Evolutionary conservation across 2,113 vertebrate species (phyloP).

Genomic region (Colaptes auratus): DNA sequence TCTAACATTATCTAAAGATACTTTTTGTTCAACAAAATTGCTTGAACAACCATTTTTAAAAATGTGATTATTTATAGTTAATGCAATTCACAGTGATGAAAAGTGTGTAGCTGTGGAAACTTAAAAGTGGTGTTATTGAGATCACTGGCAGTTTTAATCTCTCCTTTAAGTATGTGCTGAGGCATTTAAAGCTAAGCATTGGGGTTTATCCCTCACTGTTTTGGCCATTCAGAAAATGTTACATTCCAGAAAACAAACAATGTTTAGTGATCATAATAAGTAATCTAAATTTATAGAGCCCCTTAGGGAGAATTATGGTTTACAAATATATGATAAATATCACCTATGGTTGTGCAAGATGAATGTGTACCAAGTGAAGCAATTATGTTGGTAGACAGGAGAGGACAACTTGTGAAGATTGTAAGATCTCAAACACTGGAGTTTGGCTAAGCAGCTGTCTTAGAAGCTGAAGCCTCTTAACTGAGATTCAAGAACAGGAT

Average conservation of each 20-base stretch:
- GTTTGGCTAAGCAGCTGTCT: rapidly evolving
- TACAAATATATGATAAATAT: not conserved
- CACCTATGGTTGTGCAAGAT: not conserved
- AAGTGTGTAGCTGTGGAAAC: not conserved
- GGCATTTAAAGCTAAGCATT: not conserved
- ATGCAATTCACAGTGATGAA: not conserved
- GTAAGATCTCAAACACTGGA: not conserved
- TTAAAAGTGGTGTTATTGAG: not conserved
- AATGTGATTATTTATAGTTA: not conserved
- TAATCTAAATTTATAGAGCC: not conserved
- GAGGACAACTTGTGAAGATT: not conserved
- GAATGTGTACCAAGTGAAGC: not conserved
- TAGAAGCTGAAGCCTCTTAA: not conserved
- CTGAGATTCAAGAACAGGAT: not conserved
- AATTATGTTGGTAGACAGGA: rapidly evolving
- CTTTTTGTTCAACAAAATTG: not conserved
- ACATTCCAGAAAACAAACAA: not conserved
- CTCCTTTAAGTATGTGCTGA: not conserved
- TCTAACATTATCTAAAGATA: not conserved
- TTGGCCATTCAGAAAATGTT: not conserved
- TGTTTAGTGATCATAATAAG: not conserved
- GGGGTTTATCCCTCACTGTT: not conserved
- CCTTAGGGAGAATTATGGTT: not conserved
- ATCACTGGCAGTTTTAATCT: not conserved
- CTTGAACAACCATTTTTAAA: not conserved